Evolutionary conservation across 2,888 invertebrate species (phyloP).

Genomic region (Nineta flava): DNA sequence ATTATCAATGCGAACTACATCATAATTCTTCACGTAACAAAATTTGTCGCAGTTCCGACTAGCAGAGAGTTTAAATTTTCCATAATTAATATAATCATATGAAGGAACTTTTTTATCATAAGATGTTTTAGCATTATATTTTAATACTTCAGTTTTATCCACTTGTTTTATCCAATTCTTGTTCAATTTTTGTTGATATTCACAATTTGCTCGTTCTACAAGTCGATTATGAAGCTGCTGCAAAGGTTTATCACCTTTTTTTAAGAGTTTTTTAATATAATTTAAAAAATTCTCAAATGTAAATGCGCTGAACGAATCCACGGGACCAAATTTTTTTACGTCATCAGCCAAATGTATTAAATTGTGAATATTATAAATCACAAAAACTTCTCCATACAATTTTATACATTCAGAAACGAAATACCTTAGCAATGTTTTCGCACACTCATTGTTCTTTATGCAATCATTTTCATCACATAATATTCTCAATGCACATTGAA

Average conservation of each 20-base stretch:
- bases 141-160: conserved; percentile 3
- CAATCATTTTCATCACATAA: not conserved
- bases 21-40: conserved; percentile 3
- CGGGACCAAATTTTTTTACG: not conserved
- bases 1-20: conserved; percentile 3
- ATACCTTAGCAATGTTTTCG: no score
- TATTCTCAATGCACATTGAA: not conserved
- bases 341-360: no score
- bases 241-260: conserved; percentile 4
- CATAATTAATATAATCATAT: no score
- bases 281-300: conserved; percentile 2
- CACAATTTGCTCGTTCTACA: not conserved
- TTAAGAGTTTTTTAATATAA: not conserved
- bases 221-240: conserved; percentile 1
- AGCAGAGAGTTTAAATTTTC: no score
- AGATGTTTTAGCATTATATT: no score
- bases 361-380: not conserved
- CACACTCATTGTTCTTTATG: not conserved
- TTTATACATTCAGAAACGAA: not conserved
- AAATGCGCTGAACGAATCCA: conserved; percentile 5
- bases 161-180: no score
- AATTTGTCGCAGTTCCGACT: no score
- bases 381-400: not conserved
- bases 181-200: conserved; percentile 1
- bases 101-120: no score